Evolutionary conservation across 2,888 invertebrate genomes (phyloP).

Genomic region (Drepana falcataria): DNA sequence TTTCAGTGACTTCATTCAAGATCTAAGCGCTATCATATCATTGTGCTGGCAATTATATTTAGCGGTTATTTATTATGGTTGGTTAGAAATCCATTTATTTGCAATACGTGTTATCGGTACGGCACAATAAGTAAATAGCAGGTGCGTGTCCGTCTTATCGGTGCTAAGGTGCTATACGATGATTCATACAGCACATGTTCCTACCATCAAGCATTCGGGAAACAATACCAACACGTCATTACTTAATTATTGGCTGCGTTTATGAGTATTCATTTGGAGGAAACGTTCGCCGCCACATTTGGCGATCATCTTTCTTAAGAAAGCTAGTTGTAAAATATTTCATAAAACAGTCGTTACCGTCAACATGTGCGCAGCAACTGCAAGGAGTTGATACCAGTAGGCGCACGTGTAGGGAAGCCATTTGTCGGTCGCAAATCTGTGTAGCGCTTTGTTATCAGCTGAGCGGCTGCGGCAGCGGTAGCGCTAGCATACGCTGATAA

Average conservation of each 20-base stretch:
- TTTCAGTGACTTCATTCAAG: no score
- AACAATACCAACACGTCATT: constrained; percentile 32
- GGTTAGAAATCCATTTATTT: not conserved
- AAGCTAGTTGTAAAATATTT: constrained; percentile 69
- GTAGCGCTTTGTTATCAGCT: constrained; percentile 60
- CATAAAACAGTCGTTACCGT: constrained; percentile 59
- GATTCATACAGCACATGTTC: not conserved
- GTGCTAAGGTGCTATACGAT: not conserved
- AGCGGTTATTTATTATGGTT: not conserved
- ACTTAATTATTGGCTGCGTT: constrained; percentile 17
- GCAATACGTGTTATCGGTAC: not conserved
- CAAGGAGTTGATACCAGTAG: constrained; percentile 41
- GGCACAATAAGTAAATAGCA: not conserved
- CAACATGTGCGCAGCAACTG: constrained; percentile 55
- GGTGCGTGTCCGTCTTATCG: not conserved
- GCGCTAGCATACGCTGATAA: constrained; percentile 20
- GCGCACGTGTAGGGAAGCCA: constrained; percentile 63
- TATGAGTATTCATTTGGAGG: constrained; percentile 35
- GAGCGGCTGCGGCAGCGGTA: constrained; percentile 26
- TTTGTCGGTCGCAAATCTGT: constrained; percentile 63
- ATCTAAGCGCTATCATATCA: not conserved
- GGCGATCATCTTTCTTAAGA: constrained; percentile 70
- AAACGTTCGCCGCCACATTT: constrained; percentile 46
- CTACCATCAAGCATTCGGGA: constrained; percentile 28
- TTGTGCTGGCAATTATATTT: not conserved